Conservation (phyloP, 2,797 vertebrate genomes). For the Galaxias olidus region DNA sequence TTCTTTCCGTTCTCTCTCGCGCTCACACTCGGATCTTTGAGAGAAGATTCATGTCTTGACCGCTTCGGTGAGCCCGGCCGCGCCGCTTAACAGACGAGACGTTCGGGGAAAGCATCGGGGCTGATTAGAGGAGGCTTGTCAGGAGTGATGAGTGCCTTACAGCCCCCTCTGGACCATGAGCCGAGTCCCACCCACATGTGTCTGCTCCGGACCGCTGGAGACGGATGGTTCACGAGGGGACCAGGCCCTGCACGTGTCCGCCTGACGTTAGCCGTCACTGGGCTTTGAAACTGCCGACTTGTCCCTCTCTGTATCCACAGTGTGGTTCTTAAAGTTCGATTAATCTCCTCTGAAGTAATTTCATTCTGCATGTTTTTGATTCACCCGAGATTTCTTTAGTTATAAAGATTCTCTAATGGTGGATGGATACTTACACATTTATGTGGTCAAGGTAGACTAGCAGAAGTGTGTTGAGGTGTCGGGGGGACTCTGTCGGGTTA, state of each 20-base stretch:
- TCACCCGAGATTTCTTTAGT: too few relatives aligned
- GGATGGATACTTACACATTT: too few relatives aligned
- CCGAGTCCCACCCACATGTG: conserved; percentile 18
- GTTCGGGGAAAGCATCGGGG: conserved; percentile 49
- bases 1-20: background rate
- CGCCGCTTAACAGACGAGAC: conserved; percentile 20
- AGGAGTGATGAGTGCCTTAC: conserved; percentile 49
- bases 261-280: conserved; percentile 9
- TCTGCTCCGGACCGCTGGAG: conserved; percentile 21
- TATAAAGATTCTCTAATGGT: too few relatives aligned
- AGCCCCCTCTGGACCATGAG: conserved; percentile 30
- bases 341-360: too few relatives aligned
- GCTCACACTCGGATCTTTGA: background rate
- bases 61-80: background rate
- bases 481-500: too few relatives aligned
- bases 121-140: conserved; percentile 43
- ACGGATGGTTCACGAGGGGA: conserved; percentile 26
- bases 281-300: background rate
- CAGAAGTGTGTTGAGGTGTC: too few relatives aligned
- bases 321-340: background rate
- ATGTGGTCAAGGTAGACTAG: too few relatives aligned
- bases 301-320: background rate
- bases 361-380: too few relatives aligned
- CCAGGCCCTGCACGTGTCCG: conserved; percentile 20
- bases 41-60: background rate